Base-by-base conservation (phyloP, 2,113 vertebrate genomes). In the Pteruthius melanotis region DNA sequence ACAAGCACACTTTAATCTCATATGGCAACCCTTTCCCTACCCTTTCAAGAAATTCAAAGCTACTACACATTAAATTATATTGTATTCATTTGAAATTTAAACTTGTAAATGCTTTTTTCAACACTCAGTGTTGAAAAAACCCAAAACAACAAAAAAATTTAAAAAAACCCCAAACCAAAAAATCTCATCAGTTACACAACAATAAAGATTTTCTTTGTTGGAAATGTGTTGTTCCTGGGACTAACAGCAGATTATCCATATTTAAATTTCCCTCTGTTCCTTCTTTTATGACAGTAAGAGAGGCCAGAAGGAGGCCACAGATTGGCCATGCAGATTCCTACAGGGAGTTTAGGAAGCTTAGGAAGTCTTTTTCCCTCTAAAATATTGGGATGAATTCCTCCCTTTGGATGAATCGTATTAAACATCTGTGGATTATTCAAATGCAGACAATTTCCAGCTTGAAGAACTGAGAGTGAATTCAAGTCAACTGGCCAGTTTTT, bases 171-270 rank as follows among this genome's bases (percentile, higher is more conserved):
- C 49, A 64, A 39, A 47, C 2, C 20, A 56, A 64, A 35, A 40
- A 10, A 7, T 20, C 42, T n/a, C 9, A 33, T 19, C 6, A 0
- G 4, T 60, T 70, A n/a, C 31, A 52, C 0, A 11, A 33, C 30
- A 52, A 37, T 11, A 64, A 63, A 44, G 10, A 33, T 47, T 50
- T 61, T 45, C 37, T 31, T 27, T 37, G 5, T 21, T 71, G 40
- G n/a, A 92, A 77, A 76, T 7, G 3, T 22, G 69, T 44, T 35
- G 23, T 50, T 71, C 23, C 18, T 76, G 33, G 21, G 24, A 74
- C 30, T 59, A 57, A 64, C 13, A 57, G 12, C 10, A 82, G 33
- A 37, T 75, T 87, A 47, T 6, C 52, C 5, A 12, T 19, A 16
- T 59, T 78, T 61, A 39, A 69, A 49, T 5, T 26, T 68, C 11